Percentiles rank a stretch among this genome's conserved stretches.
phyloP scores from a whole-genome alignment of 2,113 vertebrate genomes.

The Sigmodon hispidus region DNA sequence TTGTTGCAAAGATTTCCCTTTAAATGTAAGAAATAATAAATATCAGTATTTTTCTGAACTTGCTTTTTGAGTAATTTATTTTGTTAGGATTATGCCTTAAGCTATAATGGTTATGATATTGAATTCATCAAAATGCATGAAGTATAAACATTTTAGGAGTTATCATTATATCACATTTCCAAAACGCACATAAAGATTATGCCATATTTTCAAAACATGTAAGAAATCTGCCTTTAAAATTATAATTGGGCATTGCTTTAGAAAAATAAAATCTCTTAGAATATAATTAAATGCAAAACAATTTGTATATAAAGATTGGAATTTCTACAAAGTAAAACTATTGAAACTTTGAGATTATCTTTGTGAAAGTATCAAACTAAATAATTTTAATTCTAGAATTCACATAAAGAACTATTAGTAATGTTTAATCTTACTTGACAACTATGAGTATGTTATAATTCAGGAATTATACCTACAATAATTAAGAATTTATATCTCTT shows the following conservation, averaged over 20 bases:
- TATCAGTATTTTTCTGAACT: not conserved
- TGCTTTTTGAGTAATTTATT: slow-evolving; percentile 3
- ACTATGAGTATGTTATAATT: slow-evolving; percentile 62
- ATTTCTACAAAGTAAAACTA: slow-evolving; percentile 47
- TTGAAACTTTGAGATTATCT: slow-evolving; percentile 51
- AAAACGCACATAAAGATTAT: slow-evolving; percentile 31
- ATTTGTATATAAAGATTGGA: slow-evolving; percentile 25
- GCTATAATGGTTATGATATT: not conserved
- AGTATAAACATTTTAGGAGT: not conserved
- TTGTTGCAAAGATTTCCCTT: not conserved
- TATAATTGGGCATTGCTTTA: slow-evolving; percentile 30
- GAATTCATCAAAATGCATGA: slow-evolving; percentile 14
- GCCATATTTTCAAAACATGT: slow-evolving; percentile 15
- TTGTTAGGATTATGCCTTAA: not conserved
- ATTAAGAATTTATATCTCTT: slow-evolving; percentile 63
- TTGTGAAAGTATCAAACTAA: slow-evolving; percentile 60
- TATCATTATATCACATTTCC: not conserved
- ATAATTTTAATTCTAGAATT: slow-evolving; percentile 62
- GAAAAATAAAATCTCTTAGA: slow-evolving; percentile 34
- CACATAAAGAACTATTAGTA: slow-evolving; percentile 69
- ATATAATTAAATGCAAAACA: slow-evolving; percentile 24
- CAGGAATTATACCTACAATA: slow-evolving; percentile 70
- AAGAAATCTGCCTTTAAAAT: slow-evolving; percentile 35
- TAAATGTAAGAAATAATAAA: not conserved
- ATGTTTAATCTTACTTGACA: slow-evolving; percentile 74